These are phyloP conservation scores for Pycnonotus jocosus DNA, from an alignment of 2,113 vertebrate species.

Conservation along the genomic window DNA sequence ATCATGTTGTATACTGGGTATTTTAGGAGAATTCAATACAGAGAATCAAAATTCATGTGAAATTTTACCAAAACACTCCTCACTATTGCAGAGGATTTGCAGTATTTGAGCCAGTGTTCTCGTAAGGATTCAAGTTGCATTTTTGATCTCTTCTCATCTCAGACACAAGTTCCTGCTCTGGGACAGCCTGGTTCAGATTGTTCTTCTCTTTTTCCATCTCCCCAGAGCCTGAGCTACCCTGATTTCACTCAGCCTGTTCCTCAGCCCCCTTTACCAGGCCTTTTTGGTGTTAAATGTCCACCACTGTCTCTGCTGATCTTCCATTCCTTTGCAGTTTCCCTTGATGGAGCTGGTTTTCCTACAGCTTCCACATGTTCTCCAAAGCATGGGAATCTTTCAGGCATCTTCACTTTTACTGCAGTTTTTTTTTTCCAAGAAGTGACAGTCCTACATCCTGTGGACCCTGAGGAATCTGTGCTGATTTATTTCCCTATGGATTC, in stretches of 20 bases:
- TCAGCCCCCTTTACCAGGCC: background rate
- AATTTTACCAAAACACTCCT: background rate
- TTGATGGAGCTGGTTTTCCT: background rate
- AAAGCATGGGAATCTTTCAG: background rate
- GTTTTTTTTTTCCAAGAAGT: background rate
- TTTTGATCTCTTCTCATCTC: background rate
- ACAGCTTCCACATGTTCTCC: background rate
- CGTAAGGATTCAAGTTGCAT: background rate
- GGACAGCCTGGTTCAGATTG: background rate
- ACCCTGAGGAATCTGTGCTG: background rate
- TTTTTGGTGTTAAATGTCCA: fast-evolving
- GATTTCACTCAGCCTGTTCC: background rate
- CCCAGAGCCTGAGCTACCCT: background rate
- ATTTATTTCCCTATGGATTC: background rate
- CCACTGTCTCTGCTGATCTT: background rate
- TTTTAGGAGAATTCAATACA: background rate
- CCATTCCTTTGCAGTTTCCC: background rate
- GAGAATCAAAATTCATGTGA: background rate
- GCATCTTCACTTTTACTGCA: background rate
- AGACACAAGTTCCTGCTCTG: background rate
- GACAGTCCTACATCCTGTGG: background rate
- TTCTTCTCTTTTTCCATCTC: background rate
- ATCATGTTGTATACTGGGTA: background rate
- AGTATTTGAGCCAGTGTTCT: background rate
- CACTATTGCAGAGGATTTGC: fast-evolving